These are phyloP conservation scores for Emys orbicularis DNA, from an alignment of 2,797 vertebrate genomes.

Conservation along the genomic window DNA sequence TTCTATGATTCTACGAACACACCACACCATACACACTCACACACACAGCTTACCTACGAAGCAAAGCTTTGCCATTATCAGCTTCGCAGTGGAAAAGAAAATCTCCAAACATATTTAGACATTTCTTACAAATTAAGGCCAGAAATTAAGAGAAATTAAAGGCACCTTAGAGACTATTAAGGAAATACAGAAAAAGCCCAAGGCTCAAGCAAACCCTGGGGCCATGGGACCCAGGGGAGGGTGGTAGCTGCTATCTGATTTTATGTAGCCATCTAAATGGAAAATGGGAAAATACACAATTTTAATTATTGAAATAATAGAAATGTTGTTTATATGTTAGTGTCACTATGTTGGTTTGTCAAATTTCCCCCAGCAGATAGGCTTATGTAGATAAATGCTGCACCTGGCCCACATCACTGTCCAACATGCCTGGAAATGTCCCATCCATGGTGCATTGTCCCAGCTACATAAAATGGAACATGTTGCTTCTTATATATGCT, in stretches of 20 bases:
- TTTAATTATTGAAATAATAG: not conserved
- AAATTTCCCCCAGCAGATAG: not conserved
- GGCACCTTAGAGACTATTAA: not conserved
- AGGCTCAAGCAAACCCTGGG: not conserved
- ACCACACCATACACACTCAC: not conserved
- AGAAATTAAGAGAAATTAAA: conserved; percentile 58
- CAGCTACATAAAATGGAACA: not conserved
- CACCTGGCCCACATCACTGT: accelerated
- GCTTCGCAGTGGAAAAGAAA: not conserved
- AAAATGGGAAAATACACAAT: not conserved
- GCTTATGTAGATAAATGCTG: accelerated
- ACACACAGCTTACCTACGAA: conserved; percentile 31
- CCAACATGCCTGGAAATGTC: not conserved
- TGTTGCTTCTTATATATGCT: not conserved
- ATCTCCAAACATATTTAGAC: conserved; percentile 41
- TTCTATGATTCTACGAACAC: too few relatives aligned
- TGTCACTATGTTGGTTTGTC: not conserved
- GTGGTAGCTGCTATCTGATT: not conserved
- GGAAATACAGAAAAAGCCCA: not conserved
- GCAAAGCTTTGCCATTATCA: not conserved
- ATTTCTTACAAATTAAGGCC: not conserved
- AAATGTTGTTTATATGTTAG: not conserved
- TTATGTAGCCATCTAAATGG: not conserved
- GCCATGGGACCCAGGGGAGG: not conserved
- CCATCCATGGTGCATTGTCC: not conserved